phyloP scores from a whole-genome alignment of 2,797 vertebrate genomes.

The Pantherophis alleghaniensis region DNA sequence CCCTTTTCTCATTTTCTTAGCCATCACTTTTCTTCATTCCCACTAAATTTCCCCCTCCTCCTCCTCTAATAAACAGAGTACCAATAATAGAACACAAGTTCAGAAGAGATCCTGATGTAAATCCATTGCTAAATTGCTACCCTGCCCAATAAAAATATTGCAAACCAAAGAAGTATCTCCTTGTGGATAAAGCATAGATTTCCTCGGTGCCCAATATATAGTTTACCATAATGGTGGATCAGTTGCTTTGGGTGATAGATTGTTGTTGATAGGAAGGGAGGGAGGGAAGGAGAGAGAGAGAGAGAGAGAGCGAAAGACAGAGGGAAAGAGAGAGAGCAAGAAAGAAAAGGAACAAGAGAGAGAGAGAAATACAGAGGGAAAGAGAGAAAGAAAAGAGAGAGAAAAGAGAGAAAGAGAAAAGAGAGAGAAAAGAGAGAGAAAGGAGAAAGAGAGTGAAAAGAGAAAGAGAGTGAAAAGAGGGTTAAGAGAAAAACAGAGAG shows the following conservation, averaged over 20 bases:
- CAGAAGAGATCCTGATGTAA: not conserved
- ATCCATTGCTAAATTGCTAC: slow-evolving; percentile 9
- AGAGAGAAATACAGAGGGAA: no score
- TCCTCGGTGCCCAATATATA: not conserved
- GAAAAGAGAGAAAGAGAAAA: no score
- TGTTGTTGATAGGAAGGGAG: slow-evolving; percentile 29
- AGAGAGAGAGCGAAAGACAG: no score
- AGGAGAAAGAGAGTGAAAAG: no score
- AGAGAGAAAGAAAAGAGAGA: no score
- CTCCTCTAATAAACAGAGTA: slow-evolving; percentile 12
- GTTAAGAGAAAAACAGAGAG: no score
- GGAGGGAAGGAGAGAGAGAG: accelerated
- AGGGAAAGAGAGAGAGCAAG: no score
- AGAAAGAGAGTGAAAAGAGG: no score
- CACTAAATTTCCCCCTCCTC: not conserved
- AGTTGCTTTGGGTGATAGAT: slow-evolving; percentile 43
- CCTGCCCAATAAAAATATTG: slow-evolving; percentile 11
- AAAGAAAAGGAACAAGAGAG: no score
- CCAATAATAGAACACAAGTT: slow-evolving; percentile 24
- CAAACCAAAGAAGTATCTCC: not conserved
- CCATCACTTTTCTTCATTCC: not conserved
- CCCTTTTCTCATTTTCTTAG: not conserved
- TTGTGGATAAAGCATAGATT: slow-evolving; percentile 24
- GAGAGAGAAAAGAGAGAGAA: no score
- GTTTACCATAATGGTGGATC: slow-evolving; percentile 59